A percentile compares a stretch with the other conserved stretches of the same genome.
phyloP scores from a whole-genome alignment of 2,797 vertebrate genomes.

The Scomberomorus guttatus region DNA sequence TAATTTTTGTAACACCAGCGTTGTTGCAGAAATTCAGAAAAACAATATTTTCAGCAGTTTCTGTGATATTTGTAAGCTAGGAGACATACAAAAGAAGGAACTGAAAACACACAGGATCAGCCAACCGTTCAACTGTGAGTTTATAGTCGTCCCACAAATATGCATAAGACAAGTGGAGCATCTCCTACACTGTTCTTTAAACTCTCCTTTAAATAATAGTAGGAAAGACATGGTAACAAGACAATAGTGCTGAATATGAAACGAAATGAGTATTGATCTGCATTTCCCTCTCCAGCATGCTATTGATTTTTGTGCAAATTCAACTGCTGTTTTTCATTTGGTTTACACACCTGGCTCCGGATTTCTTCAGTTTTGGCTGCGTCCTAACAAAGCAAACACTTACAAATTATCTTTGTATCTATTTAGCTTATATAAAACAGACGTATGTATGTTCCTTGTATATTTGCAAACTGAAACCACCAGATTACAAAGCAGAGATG shows the following conservation, averaged over 20 bases:
- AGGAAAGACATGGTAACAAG: conserved; percentile 13
- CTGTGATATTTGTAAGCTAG: neutral
- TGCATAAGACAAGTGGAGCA: neutral
- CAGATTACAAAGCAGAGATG: neutral
- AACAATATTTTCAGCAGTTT: neutral
- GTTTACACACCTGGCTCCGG: conserved; percentile 45
- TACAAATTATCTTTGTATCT: neutral
- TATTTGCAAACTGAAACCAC: neutral
- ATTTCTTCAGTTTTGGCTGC: neutral
- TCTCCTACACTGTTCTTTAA: neutral
- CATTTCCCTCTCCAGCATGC: conserved; percentile 31
- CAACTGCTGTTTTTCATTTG: conserved; percentile 33
- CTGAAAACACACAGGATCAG: neutral
- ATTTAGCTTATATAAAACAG: neutral
- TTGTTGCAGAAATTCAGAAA: neutral
- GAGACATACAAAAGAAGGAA: neutral
- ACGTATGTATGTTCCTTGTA: neutral
- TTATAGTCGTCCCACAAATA: neutral
- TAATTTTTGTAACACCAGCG: neutral
- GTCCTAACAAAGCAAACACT: neutral
- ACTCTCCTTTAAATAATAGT: conserved; percentile 4
- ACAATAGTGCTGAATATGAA: conserved; percentile 37
- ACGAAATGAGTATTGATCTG: conserved; percentile 55
- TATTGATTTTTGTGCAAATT: conserved; percentile 67
- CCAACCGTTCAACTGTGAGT: neutral